A percentile compares a stretch with the other conserved stretches of the same genome.
phyloP scores from a whole-genome alignment of 2,797 vertebrate genomes.

The Acomys russatus region DNA sequence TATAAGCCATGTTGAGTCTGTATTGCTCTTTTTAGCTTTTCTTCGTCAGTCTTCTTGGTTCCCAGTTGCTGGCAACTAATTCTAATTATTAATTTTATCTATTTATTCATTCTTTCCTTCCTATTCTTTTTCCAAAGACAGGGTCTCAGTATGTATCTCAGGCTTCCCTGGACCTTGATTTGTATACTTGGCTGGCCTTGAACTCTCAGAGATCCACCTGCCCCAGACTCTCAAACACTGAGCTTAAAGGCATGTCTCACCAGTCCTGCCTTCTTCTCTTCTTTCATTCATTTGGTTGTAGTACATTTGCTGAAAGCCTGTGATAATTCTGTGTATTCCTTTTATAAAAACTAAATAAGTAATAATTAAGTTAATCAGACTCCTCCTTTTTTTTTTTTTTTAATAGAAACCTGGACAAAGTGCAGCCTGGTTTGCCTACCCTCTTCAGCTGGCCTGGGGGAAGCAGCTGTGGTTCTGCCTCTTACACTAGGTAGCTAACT shows the following conservation, averaged over 20 bases:
- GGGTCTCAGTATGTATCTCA: neutral
- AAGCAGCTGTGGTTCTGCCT: neutral
- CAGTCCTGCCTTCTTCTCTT: neutral
- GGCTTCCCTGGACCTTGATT: neutral
- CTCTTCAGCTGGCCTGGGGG: neutral
- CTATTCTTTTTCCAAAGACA: neutral
- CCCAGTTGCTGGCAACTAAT: neutral
- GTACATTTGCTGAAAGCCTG: neutral
- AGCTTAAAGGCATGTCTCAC: neutral
- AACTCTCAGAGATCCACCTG: neutral
- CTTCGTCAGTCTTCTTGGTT: neutral
- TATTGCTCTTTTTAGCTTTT: neutral
- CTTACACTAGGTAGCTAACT: neutral
- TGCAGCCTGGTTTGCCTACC: neutral
- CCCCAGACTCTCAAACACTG: too few relatives aligned
- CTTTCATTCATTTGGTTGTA: neutral
- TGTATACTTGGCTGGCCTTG: neutral
- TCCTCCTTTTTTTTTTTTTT: neutral
- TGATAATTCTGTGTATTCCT: neutral
- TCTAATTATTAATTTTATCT: neutral
- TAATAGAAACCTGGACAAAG: neutral
- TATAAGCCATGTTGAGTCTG: neutral
- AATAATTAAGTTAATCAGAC: slow-evolving; percentile 9
- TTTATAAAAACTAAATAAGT: neutral
- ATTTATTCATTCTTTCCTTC: neutral